phyloP scores from a whole-genome alignment of 2,888 invertebrate genomes.

The Papilio elwesi region DNA sequence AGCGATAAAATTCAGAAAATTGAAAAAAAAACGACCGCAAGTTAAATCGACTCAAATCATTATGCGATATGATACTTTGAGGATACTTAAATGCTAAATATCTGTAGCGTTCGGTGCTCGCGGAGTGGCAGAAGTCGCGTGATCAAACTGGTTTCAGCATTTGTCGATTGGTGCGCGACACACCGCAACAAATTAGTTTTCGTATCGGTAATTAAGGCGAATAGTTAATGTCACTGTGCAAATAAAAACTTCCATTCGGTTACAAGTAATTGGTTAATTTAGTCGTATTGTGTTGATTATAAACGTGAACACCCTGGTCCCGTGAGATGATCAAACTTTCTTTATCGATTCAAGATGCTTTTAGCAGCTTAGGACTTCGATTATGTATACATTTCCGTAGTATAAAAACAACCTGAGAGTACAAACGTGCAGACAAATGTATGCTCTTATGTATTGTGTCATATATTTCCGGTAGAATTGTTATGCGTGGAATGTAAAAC shows the following conservation, averaged over 20 bases:
- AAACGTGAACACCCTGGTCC: neutral
- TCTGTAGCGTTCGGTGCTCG: constrained; percentile 33
- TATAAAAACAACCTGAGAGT: too few species aligned
- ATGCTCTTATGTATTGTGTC: too few species aligned
- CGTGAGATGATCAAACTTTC: neutral
- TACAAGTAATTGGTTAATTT: constrained; percentile 6
- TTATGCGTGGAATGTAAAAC: too few species aligned
- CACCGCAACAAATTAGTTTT: constrained; percentile 32
- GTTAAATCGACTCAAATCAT: neutral
- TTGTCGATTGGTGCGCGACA: constrained; percentile 26
- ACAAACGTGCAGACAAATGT: too few species aligned
- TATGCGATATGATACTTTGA: neutral
- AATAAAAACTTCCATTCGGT: neutral
- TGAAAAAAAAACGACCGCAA: neutral
- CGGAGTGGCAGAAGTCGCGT: constrained; percentile 16
- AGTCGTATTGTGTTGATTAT: neutral
- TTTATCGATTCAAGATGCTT: neutral
- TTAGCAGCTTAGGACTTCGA: too few species aligned
- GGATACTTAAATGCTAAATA: neutral
- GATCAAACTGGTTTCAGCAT: constrained; percentile 25
- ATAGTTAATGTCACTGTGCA: constrained; percentile 26
- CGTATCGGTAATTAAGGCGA: constrained; percentile 26
- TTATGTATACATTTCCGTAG: too few species aligned
- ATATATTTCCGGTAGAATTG: too few species aligned
- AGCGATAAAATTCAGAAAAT: neutral